Base-by-base conservation (phyloP, 1,140 invertebrate species). In the Lasioglossum baleicum region DNA sequence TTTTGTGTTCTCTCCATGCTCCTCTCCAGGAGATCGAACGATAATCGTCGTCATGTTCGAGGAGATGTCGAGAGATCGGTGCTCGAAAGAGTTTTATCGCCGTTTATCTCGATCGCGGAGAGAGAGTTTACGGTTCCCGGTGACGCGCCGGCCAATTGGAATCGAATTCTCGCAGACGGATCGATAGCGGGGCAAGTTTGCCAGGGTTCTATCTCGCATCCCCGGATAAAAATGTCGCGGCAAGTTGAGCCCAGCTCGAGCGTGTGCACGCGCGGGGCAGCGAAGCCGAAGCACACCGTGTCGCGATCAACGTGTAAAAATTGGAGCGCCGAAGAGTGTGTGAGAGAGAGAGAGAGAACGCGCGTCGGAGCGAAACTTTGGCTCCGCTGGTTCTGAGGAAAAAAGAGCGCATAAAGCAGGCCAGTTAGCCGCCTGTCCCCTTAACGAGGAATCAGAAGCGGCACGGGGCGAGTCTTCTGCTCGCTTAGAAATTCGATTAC, bases 401-500 rank as follows among this genome's bases (percentile, higher is more conserved):
- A 64, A 64, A 48, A 35, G 26, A 26, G 35, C 31, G 11, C 2
- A 31, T 15, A n/a, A 48, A 20, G 44, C 56, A 5, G 35, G 15
- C 31, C 11, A 15, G 48, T 53, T 64, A 64, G n/a, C 44, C n/a
- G 35, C 44, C 31, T 56, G 48, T 51, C 35, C 35, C 42, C 56
- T 40, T 78, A 78, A 78, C 60, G 48, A 72, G 75, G 53, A 78
- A 72, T 78, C 75, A 64, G 42, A 44, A 53, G n/a, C 64, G n/a
- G 31, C n/a, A 15, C 20, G 10, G 8, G 42, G 44, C 15, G 44
- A 51, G 5, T 10, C 64, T 68, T n/a, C 31, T 31, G 0, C n/a
- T 56, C 60, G 75, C 75, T 64, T 78, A 42, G 58, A 72, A 78
- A 78, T 79, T 79, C 76, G 69, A 79, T 79, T 79, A 58, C 26